Evolutionary conservation across 92 coral and sea anemone species (phyloP), one percentile per base, ranked within the genome.

Genomic region (Hydrozoanthus gracilis): DNA sequence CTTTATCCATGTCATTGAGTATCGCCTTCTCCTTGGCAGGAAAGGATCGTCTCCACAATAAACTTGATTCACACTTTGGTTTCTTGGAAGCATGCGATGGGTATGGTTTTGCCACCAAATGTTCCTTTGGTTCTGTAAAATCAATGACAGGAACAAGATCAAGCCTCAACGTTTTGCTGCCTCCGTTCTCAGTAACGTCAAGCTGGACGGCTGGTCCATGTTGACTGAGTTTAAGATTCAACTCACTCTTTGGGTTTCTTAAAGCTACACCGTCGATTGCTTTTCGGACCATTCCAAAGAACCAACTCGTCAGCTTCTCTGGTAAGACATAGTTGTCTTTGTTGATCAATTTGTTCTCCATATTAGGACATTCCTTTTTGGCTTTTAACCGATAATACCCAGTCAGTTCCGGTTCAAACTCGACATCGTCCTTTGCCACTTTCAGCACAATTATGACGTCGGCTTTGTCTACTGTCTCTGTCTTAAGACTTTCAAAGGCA

Each of bases 191-290:
- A 27, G 67, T 90, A 86, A 94, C 87, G 74, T 94, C 95, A 14
- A 94, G 67, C 51, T 94, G 95, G 8, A 92, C 91, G 7, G 98
- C 98, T 11, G 98, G 98, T n/a, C 98, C 95, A 70, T 92, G 98
- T 1, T 49, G 66, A 2, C 88, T 79, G 4, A 92, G 85, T 14
- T 78, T 86, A 54, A 94, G 84, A 70, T 88, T 45, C 8, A 65
- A 84, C 15, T 86, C 58, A 17, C 74, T 69, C 6, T 17, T 16
- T 5, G 73, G 66, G 35, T 14, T 55, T 55, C 86, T 80, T 45
- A 51, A 71, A 17, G 13, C 54, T 8, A 92, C 44, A 50, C 71
- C 74, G 76, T 88, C 88, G 67, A 72, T 86, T 5, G 92, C 92
- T 74, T 87, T 92, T 50, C 66, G 83, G 4, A 83, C 88, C 20